Base-by-base conservation (phyloP, 2,113 vertebrate genomes). In the Takifugu bimaculatus region DNA sequence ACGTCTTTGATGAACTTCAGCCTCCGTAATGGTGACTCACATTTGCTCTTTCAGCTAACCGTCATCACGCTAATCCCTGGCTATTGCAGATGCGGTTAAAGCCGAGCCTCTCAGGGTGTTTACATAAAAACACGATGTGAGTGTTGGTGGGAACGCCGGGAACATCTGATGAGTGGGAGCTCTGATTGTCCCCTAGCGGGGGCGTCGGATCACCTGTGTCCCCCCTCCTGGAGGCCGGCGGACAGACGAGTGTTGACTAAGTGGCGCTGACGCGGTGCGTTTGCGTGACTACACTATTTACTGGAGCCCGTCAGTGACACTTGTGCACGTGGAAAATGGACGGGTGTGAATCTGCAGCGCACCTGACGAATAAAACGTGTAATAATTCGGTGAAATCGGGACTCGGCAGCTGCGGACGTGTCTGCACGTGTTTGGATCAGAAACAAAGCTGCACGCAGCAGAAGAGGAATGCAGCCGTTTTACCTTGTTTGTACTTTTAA, bases 41-140 rank as follows among this genome's bases (percentile, higher is more conserved):
- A 25, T 43, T 68, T 73, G 65, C 75, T 57, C 74, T 74, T 59
- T 74, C 69, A 84, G 67, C 77, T 52, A 60, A 75, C 82, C 79
- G 81, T 85, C 82, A 81, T 26, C 78, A 4, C 47, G 43, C 68
- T 75, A 79, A 82, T 82, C 81, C 77, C 69, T 13, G 39, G 0
- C 29, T 53, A 54, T 56, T 68, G 57, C 27, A 45, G 10, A 58
- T 39, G 35, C 6, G 35, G 35, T 10, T 57, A 75, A 78, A 84
- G 75, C 63, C 67, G 71, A 58, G 42, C 72, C 67, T 77, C 75
- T 82, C 60, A 58, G 57, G 60, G 25, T 83, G 81, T 81, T 88
- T 82, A 78, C 68, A 70, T 73, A 49, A 79, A 77, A 86, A 82
- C 79, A 82, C 4, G 35, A 74, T 78, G 62, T 39, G 35, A 39